Base-by-base conservation (phyloP, 2,797 vertebrate genomes). In the Phoebastria nigripes region DNA sequence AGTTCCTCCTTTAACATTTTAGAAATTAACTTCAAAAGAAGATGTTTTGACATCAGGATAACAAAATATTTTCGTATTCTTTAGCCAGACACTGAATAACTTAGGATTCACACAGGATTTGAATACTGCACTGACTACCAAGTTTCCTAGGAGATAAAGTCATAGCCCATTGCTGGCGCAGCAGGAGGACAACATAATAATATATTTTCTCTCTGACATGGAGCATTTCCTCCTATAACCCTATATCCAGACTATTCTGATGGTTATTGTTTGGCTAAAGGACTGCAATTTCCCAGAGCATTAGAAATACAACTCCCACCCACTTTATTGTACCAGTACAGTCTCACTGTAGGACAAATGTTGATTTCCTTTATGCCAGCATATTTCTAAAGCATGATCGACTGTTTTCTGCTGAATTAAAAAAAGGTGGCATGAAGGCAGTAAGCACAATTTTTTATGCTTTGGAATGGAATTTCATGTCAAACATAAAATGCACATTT, bases 1-100 rank as follows among this genome's bases (percentile, higher is more conserved):
- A 90, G 66, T 96, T 96, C 94, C 96, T 89, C 33, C 35, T 95
- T 41, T 39, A 80, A 31, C 29, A 35, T 55, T 93, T 82, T 54
- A 84, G 42, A 77, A 89, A 56, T 59, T 3, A 44, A 73, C 70
- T 63, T 58, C 15, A 62, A 66, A 76, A 80, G 11, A 69, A n/a
- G 24, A 52, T 35, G 3, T 79, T 89, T 92, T 76, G 62, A 58
- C 44, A 69, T 71, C 26, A 76, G 24, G 12, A 54, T 79, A 47
- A 67, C 24, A 79, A 76, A 84, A 41, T 41, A 26, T 5, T 87
- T 91, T 56, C 19, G 21, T 62, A n/a, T 17, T 72, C 73, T 84
- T 69, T 55, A 13, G 9, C 22, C 26, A 92, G 39, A 86, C 7
- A 69, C 49, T 37, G 47, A 79, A 72, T 54, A 92, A 37, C 2